phyloP scores from a whole-genome alignment of 2,888 invertebrate genomes.

The Anagyrus pseudococci region DNA sequence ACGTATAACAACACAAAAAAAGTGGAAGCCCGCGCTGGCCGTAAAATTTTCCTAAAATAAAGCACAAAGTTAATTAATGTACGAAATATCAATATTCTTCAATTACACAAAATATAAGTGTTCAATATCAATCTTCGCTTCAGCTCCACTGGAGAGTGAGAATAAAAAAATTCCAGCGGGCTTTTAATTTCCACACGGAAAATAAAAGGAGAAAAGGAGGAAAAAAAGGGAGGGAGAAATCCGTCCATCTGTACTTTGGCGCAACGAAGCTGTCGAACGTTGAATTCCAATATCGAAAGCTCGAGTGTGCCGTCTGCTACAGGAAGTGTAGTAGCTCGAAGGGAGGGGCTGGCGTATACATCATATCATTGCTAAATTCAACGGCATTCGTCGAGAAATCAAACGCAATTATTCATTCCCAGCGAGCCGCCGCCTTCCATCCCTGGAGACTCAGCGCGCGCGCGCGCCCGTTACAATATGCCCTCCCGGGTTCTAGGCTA shows the following conservation, averaged over 20 bases:
- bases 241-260: neutral
- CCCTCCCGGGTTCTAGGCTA: neutral
- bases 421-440: conserved; percentile 2
- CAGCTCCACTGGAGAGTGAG: neutral
- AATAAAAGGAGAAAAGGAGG: neutral
- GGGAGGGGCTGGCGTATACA: too few species aligned
- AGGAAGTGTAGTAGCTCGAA: neutral
- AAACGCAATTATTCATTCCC: conserved; percentile 32
- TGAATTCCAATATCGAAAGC: conserved; percentile 18
- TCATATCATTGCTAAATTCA: conserved; percentile 2
- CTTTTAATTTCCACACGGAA: neutral
- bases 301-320: neutral
- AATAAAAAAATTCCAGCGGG: neutral
- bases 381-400: conserved; percentile 10
- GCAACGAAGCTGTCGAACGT: neutral
- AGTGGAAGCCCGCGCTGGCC: too few species aligned
- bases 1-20: too few species aligned
- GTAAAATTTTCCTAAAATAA: too few species aligned
- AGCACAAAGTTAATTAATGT: too few species aligned
- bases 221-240: conserved; percentile 5
- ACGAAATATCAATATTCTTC: neutral
- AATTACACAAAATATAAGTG: neutral
- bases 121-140: conserved; percentile 2
- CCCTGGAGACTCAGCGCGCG: conserved; percentile 3
- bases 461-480: conserved; percentile 31